Evolutionary conservation across 35 echinoderm and acorn worm genomes (phyloP), one percentile per base, ranked within the genome.

Genomic region (Holothuria glaberrima): DNA sequence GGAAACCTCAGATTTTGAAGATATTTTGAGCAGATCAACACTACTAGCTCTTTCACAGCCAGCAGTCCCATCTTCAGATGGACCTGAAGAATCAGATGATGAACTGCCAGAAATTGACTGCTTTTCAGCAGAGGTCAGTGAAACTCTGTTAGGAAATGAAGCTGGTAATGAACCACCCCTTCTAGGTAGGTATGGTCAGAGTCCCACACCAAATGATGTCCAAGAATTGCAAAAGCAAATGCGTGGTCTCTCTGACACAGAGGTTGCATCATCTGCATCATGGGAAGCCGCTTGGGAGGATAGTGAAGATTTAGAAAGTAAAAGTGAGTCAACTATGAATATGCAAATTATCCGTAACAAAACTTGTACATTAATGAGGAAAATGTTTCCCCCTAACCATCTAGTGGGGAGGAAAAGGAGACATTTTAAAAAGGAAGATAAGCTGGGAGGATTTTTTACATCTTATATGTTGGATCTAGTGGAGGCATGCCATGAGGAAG

Each of bases 401-500:
- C 1, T 78, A 48, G n/a, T 38, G 17, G 44, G 74, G 35, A 78
- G n/a, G 9, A 13, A 10, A 13, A 36, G 16, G 30, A 45, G 71
- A 38, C 20, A 38, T 4, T 13, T 28, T 18, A 10, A 18, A 16
- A 12, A 22, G 7, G 16, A 20, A 24, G 27, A 2, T 4, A 25
- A 78, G 2, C 36, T 41, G 2, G 12, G 26, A 52, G 13, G 9
- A 3, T 38, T 13, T 1, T 48, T 78, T 48, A 78, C 74, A 24
- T 78, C 74, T 2, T 38, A 78, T 33, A 78, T 78, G 74, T 13
- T 48, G 38, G 38, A 78, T 48, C 44, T 78, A 22, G 50, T 78
- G 24, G 74, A 78, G 50, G 74, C 74, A 48, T 78, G 74, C 16
- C 74, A 78, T 48, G 74, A 78, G 12, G 74, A 78, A 78, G 6